Conservation (phyloP, 1,140 invertebrate species). For the Papilio glaucus region DNA sequence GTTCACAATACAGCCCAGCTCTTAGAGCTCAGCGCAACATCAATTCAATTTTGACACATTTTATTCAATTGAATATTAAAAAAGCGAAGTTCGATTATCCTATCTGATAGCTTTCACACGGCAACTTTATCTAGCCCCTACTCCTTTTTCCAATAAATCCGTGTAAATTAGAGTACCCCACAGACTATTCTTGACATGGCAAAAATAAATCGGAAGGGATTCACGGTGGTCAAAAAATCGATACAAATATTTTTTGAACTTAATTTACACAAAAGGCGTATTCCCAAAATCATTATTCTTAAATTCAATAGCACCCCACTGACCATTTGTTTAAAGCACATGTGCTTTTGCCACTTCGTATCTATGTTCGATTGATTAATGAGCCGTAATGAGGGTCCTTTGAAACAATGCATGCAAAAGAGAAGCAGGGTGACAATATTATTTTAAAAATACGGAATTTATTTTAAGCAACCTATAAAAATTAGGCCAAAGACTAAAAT, state of each 20-base stretch:
- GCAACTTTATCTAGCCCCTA: no score
- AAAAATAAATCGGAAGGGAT: not conserved
- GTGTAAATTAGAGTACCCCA: no score
- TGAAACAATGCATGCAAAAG: slow-evolving; percentile 35
- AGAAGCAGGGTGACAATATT: slow-evolving; percentile 19
- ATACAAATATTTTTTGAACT: not conserved
- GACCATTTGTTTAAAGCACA: slow-evolving; percentile 39
- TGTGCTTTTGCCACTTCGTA: slow-evolving; percentile 36
- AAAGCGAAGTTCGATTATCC: no score
- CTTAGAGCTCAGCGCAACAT: not conserved
- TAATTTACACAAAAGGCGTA: slow-evolving; percentile 14
- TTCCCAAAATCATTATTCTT: slow-evolving; percentile 26
- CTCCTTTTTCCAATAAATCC: no score
- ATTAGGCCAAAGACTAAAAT: not conserved
- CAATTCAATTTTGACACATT: no score
- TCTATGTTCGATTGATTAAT: slow-evolving; percentile 51
- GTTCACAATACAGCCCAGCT: no score
- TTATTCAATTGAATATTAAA: no score
- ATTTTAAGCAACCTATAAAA: not conserved
- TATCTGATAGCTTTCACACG: no score
- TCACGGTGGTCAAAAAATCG: not conserved
- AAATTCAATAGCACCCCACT: slow-evolving; percentile 23
- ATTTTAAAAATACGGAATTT: not conserved
- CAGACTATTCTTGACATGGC: no score
- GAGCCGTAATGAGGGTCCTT: slow-evolving; percentile 47